Conservation (phyloP, 2,888 invertebrate species). For the Deilephila elpenor region DNA sequence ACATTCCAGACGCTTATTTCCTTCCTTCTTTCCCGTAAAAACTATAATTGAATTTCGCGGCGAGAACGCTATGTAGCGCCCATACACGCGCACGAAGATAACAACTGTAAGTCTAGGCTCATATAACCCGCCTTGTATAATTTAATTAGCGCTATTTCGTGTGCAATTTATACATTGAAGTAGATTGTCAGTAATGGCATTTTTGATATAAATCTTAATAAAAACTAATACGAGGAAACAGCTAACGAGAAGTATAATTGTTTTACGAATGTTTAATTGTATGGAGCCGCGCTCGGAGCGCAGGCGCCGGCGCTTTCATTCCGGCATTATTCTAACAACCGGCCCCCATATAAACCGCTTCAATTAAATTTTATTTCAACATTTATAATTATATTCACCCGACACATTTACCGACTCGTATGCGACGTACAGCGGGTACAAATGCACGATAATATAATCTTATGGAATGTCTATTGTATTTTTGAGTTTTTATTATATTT, state of each 20-base stretch:
- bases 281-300: background rate
- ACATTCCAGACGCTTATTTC: no score
- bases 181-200: background rate
- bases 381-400: background rate
- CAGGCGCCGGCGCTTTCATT: conserved; percentile 27
- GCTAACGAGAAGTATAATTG: background rate
- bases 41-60: no score
- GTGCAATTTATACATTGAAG: background rate
- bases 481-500: no score
- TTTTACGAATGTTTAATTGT: conserved; percentile 1
- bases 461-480: background rate
- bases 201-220: background rate
- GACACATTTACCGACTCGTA: background rate
- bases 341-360: background rate
- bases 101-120: no score
- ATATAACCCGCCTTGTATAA: no score
- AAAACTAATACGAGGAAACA: conserved; percentile 1
- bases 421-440: background rate
- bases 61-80: no score
- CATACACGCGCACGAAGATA: no score
- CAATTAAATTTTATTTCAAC: conserved; percentile 3
- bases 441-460: background rate
- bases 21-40: no score
- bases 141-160: no score
- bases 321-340: conserved; percentile 6